Evolutionary conservation across 2,113 vertebrate species (phyloP).

Genomic region (Epinephelus lanceolatus): DNA sequence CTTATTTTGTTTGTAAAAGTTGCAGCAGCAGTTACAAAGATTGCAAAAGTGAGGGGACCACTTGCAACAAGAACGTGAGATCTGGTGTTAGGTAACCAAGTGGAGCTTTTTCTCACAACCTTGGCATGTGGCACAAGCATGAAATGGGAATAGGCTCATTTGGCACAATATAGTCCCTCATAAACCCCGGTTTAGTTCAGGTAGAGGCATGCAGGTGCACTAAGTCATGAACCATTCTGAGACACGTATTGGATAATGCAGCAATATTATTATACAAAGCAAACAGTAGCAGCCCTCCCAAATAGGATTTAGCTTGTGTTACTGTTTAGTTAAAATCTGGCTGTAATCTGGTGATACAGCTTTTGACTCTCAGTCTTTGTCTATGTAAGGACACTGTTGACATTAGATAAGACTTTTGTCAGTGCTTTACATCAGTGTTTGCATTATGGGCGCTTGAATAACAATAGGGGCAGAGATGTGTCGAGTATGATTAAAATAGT

Average conservation of each 20-base stretch:
- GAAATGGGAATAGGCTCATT: constrained; percentile 30
- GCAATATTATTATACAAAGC: not conserved
- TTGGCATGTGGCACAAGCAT: not conserved
- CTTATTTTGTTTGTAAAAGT: not conserved
- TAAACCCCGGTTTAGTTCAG: constrained; percentile 17
- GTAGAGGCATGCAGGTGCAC: constrained; percentile 36
- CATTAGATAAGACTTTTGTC: constrained; percentile 2
- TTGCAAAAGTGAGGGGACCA: constrained; percentile 1
- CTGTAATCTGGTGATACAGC: not conserved
- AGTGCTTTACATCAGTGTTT: not conserved
- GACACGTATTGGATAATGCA: not conserved
- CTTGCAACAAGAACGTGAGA: constrained; percentile 17
- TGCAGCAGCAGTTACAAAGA: not conserved
- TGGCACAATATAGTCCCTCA: not conserved
- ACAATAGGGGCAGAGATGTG: not conserved
- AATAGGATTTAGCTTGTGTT: not conserved
- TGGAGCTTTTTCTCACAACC: not conserved
- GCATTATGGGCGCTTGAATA: not conserved
- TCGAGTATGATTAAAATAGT: too few relatives aligned
- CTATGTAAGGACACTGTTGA: not conserved
- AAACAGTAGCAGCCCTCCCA: not conserved
- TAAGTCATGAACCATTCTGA: constrained; percentile 2
- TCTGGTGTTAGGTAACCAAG: constrained; percentile 3
- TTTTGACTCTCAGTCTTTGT: not conserved
- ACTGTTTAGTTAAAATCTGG: not conserved